Conservation (phyloP, 2,113 vertebrate genomes). For the Eurystomus gularis region DNA sequence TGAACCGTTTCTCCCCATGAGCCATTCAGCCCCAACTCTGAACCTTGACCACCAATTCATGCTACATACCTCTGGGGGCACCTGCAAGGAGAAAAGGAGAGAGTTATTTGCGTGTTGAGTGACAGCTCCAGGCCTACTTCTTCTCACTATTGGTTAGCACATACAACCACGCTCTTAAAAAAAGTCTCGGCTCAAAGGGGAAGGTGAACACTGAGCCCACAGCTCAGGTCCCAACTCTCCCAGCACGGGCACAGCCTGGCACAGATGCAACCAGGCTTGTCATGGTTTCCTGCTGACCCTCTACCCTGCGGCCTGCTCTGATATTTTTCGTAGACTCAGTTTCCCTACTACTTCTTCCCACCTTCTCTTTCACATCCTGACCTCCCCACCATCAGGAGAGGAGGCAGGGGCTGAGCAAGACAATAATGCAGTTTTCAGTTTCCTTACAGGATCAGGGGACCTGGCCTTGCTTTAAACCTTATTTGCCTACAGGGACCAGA, state of each 20-base stretch:
- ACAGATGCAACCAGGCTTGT: background rate
- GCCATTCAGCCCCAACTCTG: background rate
- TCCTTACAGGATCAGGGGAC: background rate
- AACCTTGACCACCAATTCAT: background rate
- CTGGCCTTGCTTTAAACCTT: background rate
- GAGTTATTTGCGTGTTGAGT: background rate
- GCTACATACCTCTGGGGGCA: conserved; percentile 76
- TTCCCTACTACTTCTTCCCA: background rate
- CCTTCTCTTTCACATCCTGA: background rate
- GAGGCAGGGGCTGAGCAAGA: background rate
- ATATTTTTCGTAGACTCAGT: background rate
- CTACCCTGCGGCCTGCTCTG: background rate
- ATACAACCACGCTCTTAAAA: background rate
- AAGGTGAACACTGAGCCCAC: background rate
- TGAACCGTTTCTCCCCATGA: background rate
- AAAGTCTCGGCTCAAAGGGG: background rate
- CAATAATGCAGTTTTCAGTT: background rate
- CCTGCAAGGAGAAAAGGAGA: conserved; percentile 59
- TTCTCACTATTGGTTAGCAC: background rate
- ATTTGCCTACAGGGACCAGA: background rate
- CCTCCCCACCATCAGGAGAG: background rate
- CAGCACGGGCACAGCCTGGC: background rate
- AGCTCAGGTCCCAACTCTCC: background rate
- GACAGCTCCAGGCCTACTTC: background rate
- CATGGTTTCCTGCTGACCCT: background rate